These are phyloP conservation scores for Drosophila mauritiana DNA, from an alignment of 1,140 invertebrate genomes.

Conservation along the genomic window DNA sequence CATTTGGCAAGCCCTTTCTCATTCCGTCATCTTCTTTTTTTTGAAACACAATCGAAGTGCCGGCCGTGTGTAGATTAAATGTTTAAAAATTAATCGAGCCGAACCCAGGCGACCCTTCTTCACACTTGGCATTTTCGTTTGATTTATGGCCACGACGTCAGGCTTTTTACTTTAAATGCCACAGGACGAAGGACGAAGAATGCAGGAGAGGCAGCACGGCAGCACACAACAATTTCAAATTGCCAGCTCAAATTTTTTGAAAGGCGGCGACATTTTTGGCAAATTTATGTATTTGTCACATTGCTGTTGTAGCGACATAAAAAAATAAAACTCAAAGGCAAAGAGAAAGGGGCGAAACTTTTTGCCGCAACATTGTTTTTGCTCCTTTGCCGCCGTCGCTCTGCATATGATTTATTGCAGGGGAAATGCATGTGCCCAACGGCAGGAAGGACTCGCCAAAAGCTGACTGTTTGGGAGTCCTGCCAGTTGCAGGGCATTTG, in stretches of 20 bases:
- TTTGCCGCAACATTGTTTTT: slow-evolving; percentile 79
- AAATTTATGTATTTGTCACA: slow-evolving; percentile 84
- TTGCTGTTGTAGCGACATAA: slow-evolving; percentile 50
- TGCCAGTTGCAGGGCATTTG: slow-evolving; percentile 69
- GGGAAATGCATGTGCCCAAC: slow-evolving; percentile 71
- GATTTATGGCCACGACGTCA: slow-evolving; percentile 64
- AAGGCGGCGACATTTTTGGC: slow-evolving; percentile 83
- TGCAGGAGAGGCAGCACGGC: neutral
- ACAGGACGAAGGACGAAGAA: slow-evolving; percentile 20
- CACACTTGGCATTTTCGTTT: slow-evolving; percentile 38
- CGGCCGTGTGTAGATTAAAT: slow-evolving; percentile 52
- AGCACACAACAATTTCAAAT: slow-evolving; percentile 72
- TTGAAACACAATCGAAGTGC: neutral
- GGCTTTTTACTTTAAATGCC: slow-evolving; percentile 64
- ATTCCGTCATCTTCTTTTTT: neutral
- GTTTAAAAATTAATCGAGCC: slow-evolving; percentile 66
- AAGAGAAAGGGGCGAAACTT: slow-evolving; percentile 33
- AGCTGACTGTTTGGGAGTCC: slow-evolving; percentile 32
- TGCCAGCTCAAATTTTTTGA: slow-evolving; percentile 80
- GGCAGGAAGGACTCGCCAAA: slow-evolving; percentile 8
- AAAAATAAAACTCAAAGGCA: slow-evolving; percentile 40
- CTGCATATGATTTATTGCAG: slow-evolving; percentile 82
- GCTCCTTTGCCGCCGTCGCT: slow-evolving; percentile 70
- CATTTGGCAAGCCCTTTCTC: neutral
- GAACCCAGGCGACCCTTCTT: slow-evolving; percentile 9